Conservation (phyloP, 2,888 invertebrate genomes). For the Lochmaea capreae region DNA sequence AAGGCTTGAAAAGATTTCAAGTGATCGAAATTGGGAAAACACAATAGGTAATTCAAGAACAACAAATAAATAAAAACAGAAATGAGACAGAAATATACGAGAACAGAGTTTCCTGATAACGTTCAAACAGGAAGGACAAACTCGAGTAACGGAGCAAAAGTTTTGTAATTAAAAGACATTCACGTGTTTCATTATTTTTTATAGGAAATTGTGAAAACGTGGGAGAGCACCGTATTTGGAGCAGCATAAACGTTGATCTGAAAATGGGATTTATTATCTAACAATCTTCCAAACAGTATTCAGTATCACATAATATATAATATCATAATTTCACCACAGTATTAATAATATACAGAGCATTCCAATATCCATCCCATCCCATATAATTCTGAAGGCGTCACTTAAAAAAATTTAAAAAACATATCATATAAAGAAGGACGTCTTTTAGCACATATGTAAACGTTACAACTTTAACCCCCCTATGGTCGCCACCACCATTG, state of each 20-base stretch:
- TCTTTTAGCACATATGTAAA: too few species aligned
- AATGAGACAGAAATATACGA: neutral
- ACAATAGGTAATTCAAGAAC: slow-evolving; percentile 15
- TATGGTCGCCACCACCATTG: too few species aligned
- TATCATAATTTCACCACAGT: too few species aligned
- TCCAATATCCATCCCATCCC: too few species aligned
- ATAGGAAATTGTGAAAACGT: slow-evolving; percentile 5
- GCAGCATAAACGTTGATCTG: neutral
- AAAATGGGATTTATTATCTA: neutral
- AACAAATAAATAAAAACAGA: slow-evolving; percentile 11
- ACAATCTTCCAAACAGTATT: neutral
- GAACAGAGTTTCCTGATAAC: slow-evolving; percentile 17
- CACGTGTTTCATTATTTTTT: slow-evolving; percentile 15
- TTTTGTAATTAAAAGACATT: slow-evolving; percentile 21
- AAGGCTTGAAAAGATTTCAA: neutral
- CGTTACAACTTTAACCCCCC: too few species aligned
- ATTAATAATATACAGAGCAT: too few species aligned
- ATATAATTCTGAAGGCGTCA: too few species aligned
- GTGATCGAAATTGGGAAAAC: neutral
- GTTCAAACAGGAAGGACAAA: slow-evolving; percentile 16
- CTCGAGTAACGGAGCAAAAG: slow-evolving; percentile 12
- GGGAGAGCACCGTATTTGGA: neutral
- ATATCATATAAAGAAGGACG: too few species aligned
- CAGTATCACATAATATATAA: neutral
- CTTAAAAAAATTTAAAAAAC: too few species aligned